These are phyloP conservation scores for Tragopan temminckii DNA, from an alignment of 2,797 vertebrate genomes.

Conservation along the genomic window DNA sequence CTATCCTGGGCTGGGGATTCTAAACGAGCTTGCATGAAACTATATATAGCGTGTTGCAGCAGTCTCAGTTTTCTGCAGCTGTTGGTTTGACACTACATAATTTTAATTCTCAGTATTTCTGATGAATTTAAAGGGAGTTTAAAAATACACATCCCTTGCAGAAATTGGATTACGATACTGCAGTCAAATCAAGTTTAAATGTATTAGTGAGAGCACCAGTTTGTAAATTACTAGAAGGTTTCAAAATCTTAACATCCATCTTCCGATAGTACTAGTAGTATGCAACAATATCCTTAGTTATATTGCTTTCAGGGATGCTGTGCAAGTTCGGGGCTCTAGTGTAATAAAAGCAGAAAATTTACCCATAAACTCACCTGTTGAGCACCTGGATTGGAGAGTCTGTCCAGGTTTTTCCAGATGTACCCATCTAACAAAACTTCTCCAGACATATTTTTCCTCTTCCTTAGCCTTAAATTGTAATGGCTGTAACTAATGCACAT, in stretches of 20 bases:
- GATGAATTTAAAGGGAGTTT: not conserved
- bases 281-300: not conserved
- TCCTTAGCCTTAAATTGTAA: not conserved
- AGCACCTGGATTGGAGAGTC: not conserved
- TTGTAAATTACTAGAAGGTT: not conserved
- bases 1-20: not conserved
- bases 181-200: not conserved
- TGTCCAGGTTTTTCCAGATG: not conserved
- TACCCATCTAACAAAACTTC: not conserved
- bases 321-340: not conserved
- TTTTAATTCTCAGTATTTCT: not conserved
- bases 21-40: not conserved
- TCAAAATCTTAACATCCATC: not conserved
- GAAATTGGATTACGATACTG: not conserved
- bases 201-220: not conserved
- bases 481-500: not conserved
- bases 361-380: not conserved
- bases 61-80: not conserved
- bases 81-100: not conserved
- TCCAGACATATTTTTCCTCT: not conserved
- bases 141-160: not conserved
- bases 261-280: not conserved
- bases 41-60: accelerated
- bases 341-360: not conserved
- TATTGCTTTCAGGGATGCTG: not conserved